Evolutionary conservation across 2,888 invertebrate genomes (phyloP).

Genomic region (Drosophila eohydei): DNA sequence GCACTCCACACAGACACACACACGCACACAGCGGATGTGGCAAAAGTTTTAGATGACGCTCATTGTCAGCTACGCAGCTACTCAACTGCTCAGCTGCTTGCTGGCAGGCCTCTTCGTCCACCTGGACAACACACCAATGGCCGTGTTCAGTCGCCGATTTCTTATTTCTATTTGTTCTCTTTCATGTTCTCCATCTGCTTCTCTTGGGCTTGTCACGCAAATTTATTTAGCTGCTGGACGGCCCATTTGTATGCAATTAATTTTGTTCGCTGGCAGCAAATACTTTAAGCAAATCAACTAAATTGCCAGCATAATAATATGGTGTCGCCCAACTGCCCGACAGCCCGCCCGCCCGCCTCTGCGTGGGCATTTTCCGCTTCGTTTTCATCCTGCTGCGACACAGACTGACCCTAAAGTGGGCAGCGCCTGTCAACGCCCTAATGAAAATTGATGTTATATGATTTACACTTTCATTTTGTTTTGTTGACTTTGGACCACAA

Average conservation of each 20-base stretch:
- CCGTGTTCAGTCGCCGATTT: background rate
- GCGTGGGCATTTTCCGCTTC: background rate
- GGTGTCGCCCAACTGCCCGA: no score
- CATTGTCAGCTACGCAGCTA: constrained; percentile 39
- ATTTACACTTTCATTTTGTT: constrained; percentile 68
- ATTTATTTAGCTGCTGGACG: constrained; percentile 45
- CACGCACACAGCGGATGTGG: constrained; percentile 27
- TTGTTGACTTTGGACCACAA: constrained; percentile 51
- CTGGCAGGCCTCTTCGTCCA: background rate
- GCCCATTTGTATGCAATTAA: constrained; percentile 76
- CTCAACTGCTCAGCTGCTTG: constrained; percentile 1
- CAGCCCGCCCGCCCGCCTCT: background rate
- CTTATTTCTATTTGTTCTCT: constrained; percentile 1
- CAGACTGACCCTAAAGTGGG: constrained; percentile 39
- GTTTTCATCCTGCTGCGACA: background rate
- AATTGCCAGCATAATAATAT: constrained; percentile 54
- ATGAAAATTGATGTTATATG: constrained; percentile 78
- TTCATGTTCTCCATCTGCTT: background rate
- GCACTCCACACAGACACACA: constrained; percentile 10
- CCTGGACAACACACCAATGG: background rate
- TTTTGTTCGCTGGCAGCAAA: constrained; percentile 48
- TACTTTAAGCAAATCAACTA: constrained; percentile 60
- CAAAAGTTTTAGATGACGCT: constrained; percentile 33
- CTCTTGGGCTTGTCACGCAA: constrained; percentile 8
- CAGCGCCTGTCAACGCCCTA: constrained; percentile 64